Evolutionary conservation across 2,797 vertebrate genomes (phyloP).

Genomic region (Fistularia commersonii): DNA sequence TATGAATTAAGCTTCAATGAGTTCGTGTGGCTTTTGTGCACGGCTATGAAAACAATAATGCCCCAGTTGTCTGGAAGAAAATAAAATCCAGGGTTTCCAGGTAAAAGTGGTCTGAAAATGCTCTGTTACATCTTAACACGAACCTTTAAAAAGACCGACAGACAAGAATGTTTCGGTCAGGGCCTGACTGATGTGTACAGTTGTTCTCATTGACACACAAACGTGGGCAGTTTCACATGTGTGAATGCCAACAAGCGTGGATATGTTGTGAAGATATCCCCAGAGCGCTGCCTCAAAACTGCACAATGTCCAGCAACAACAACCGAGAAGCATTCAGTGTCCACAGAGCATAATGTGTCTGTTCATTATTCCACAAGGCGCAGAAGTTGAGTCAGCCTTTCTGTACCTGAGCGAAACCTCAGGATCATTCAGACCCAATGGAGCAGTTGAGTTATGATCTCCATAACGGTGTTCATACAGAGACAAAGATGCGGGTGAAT

Average conservation of each 20-base stretch:
- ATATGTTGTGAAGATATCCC: constrained; percentile 40
- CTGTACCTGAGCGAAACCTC: constrained; percentile 17
- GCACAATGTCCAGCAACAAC: constrained; percentile 33
- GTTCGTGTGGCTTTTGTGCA: constrained; percentile 29
- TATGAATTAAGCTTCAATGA: constrained; percentile 36
- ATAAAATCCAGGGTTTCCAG: constrained; percentile 28
- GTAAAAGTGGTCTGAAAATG: constrained; percentile 20
- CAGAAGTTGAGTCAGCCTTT: constrained; percentile 35
- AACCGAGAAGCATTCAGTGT: constrained; percentile 40
- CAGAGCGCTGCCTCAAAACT: constrained; percentile 39
- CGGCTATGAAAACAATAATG: constrained; percentile 49
- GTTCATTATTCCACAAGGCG: constrained; percentile 38
- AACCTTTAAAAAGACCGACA: background rate
- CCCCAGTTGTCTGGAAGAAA: constrained; percentile 31
- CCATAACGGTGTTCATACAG: constrained; percentile 24
- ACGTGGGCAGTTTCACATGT: constrained; percentile 49
- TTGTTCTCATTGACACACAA: constrained; percentile 44
- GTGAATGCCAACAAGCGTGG: constrained; percentile 41
- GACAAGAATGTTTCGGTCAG: constrained; percentile 18
- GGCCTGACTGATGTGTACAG: constrained; percentile 48
- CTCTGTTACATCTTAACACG: constrained; percentile 17
- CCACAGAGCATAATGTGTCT: constrained; percentile 33
- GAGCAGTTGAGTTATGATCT: constrained; percentile 21
- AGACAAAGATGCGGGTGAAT: constrained; percentile 16
- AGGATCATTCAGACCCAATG: constrained; percentile 29